phyloP scores from a whole-genome alignment of 2,113 vertebrate species.

The Chamaea fasciata region DNA sequence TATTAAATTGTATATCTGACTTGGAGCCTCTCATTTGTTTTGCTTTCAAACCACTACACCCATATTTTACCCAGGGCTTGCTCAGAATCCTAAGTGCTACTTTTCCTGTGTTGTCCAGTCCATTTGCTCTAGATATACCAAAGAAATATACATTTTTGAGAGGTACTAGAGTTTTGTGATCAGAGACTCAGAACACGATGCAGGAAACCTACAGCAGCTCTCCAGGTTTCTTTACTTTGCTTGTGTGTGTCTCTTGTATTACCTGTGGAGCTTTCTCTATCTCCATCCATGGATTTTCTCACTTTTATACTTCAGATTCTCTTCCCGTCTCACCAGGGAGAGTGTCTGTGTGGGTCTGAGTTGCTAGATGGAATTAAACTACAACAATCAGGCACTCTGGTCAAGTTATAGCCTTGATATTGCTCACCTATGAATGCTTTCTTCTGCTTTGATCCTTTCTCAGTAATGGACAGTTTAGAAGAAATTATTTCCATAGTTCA shows the following conservation, averaged over 20 bases:
- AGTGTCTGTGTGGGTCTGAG: neutral
- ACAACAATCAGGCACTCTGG: neutral
- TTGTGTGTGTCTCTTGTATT: neutral
- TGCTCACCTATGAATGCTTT: neutral
- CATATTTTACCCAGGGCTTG: neutral
- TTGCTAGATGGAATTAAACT: neutral
- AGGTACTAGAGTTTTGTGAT: neutral
- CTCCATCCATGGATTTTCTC: neutral
- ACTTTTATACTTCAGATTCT: neutral
- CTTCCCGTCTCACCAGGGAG: accelerated
- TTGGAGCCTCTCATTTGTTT: too few species aligned
- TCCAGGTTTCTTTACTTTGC: neutral
- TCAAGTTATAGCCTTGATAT: neutral
- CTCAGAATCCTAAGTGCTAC: neutral
- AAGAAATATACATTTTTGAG: neutral
- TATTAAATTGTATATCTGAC: too few species aligned
- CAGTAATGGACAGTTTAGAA: neutral
- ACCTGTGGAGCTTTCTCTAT: neutral
- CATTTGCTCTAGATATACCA: neutral
- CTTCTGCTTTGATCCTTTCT: neutral
- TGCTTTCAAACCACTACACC: too few species aligned
- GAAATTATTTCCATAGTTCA: neutral
- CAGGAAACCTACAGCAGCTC: neutral
- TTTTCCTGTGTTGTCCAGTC: neutral
- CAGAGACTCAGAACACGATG: neutral